Conservation (phyloP, 92 coral and sea anemone species). For the Porites lobata region DNA sequence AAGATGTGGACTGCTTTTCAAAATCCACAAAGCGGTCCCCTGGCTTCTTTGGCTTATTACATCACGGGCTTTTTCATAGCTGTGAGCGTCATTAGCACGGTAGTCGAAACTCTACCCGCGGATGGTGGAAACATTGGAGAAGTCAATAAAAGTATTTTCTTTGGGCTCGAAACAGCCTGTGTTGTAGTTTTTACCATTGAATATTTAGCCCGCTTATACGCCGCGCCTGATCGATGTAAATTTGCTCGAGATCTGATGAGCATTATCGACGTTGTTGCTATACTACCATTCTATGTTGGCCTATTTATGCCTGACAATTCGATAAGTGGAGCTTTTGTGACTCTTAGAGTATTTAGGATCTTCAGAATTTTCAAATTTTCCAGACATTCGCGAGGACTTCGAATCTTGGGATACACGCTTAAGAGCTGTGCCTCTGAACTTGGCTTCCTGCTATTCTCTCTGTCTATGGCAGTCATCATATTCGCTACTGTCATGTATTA, state of each 20-base stretch:
- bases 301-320: constrained; percentile 96
- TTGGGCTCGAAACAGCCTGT: constrained; percentile 96
- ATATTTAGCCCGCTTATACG: constrained; percentile 92
- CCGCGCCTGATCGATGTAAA: constrained; percentile 95
- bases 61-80: constrained; percentile 98
- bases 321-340: constrained; percentile 99
- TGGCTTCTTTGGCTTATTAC: constrained; percentile 90
- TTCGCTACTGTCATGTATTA: constrained; percentile 99
- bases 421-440: constrained; percentile 99
- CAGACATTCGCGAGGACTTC: constrained; percentile 98
- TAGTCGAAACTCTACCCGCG: constrained; percentile 95
- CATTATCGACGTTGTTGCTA: constrained; percentile 97
- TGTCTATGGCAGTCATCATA: constrained; percentile 98
- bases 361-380: constrained; percentile 99
- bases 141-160: constrained; percentile 80
- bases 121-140: constrained; percentile 80
- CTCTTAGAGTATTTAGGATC: constrained; percentile 99
- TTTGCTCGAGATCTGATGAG: constrained; percentile 98
- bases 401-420: constrained; percentile 95
- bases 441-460: constrained; percentile 95
- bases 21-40: constrained; percentile 97
- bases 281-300: constrained; percentile 93
- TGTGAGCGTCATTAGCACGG: constrained; percentile 96
- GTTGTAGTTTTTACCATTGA: constrained; percentile 98
- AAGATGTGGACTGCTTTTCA: constrained; percentile 99